A percentile compares a stretch with the other conserved stretches of the same genome.
Evolutionary conservation across 2,888 invertebrate genomes (phyloP).

Genomic region (Blastobasis adustella): DNA sequence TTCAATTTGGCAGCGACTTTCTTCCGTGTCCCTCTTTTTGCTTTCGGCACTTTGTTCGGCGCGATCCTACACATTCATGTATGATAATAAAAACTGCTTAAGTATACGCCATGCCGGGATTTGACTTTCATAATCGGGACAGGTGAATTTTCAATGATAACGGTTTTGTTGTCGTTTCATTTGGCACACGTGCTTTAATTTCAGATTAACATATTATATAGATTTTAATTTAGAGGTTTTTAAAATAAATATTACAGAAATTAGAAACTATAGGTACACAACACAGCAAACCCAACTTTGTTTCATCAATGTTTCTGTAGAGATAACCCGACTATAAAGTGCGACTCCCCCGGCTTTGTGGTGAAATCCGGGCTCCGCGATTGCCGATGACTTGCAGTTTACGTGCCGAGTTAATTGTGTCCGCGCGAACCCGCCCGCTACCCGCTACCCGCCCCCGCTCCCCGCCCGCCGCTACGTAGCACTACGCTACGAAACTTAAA

Average conservation of each 20-base stretch:
- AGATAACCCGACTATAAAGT: too few relatives aligned
- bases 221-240: too few relatives aligned
- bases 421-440: constrained; percentile 18
- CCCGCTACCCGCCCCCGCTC: constrained; percentile 19
- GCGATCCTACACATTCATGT: not conserved
- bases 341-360: constrained; percentile 34
- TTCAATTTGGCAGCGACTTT: constrained; percentile 48
- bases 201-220: too few relatives aligned
- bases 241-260: too few relatives aligned
- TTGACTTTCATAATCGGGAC: too few relatives aligned
- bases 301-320: too few relatives aligned
- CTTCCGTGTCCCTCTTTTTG: constrained; percentile 29
- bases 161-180: too few relatives aligned
- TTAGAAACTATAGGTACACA: too few relatives aligned
- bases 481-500: constrained; percentile 34
- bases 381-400: constrained; percentile 66
- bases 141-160: too few relatives aligned
- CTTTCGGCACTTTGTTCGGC: not conserved
- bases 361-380: constrained; percentile 57
- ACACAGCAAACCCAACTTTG: too few relatives aligned
- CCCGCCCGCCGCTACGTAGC: constrained; percentile 16
- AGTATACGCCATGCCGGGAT: constrained; percentile 9
- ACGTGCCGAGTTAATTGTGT: constrained; percentile 59
- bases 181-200: too few relatives aligned
- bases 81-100: not conserved